Percentiles rank a stretch among this genome's conserved stretches.
These are phyloP conservation scores for Drosophila meridionalis DNA, from an alignment of 2,888 invertebrate genomes.

Conservation along the genomic window DNA sequence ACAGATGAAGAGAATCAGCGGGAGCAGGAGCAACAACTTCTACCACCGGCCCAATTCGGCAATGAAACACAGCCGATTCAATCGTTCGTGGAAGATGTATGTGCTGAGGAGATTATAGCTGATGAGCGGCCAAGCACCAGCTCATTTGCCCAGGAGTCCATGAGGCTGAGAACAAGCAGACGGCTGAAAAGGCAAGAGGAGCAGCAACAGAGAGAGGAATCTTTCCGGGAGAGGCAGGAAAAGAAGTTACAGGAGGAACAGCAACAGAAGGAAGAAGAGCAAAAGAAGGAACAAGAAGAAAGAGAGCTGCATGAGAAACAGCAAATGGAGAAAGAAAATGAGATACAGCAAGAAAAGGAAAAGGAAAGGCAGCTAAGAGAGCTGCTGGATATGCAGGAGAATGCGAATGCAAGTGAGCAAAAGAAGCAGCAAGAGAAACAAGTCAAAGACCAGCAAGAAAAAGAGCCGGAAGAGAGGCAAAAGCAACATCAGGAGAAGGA, in stretches of 20 bases:
- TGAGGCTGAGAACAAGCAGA: not conserved
- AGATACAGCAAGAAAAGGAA: not conserved
- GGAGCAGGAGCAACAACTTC: not conserved
- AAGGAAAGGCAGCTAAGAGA: not conserved
- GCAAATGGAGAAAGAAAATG: not conserved
- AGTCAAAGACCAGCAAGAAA: not conserved
- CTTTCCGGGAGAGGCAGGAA: not conserved
- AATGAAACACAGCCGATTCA: not conserved
- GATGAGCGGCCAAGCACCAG: slow-evolving; percentile 25
- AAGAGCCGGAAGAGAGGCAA: not conserved
- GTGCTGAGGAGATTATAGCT: not conserved
- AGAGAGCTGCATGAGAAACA: not conserved
- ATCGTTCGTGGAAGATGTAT: not conserved
- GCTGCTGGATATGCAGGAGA: not conserved
- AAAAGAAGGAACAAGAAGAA: not conserved
- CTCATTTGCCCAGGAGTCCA: not conserved
- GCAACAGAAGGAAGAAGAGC: not conserved
- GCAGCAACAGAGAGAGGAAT: not conserved
- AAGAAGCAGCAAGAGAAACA: not conserved
- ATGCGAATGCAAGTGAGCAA: not conserved
- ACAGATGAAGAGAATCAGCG: slow-evolving; percentile 2
- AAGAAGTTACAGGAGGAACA: not conserved
- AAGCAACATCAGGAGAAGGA: not conserved
- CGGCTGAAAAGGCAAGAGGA: not conserved
- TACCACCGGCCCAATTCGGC: not conserved